Base-by-base conservation (phyloP, 2,888 invertebrate genomes). In the Leptinotarsa juncta region DNA sequence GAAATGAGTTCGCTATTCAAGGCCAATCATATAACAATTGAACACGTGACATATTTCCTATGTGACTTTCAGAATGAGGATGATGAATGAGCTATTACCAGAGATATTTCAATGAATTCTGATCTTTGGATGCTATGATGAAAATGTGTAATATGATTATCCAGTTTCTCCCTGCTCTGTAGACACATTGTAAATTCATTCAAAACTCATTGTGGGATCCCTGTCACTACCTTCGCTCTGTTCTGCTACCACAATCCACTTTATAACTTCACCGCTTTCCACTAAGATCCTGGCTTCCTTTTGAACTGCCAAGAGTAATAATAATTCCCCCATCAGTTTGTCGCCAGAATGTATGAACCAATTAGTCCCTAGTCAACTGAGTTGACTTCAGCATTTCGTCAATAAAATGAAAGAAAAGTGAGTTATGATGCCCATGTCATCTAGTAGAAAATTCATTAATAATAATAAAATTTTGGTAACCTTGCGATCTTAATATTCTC, bases 241-340 rank as follows among this genome's bases (percentile, higher is more conserved):
- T 50, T 80, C 75, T 74, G 20, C 50, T 72, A 82, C 82, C 82
- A 67, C 81, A 80, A 78, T 76, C 78, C 79, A 80, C 83, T 82
- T 82, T 83, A 83, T 82, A 80, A 80, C 80, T 69, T 82, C 82
- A 78, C 81, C 82, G 78, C 83, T 80, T 80, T 78, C 81, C 78
- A 81, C 81, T 78, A 79, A 83, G 82, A 81, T 81, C 82, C 80
- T 81, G 78, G 71, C 77, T 79, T 81, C 81, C 81, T 80, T 81
- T 81, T 80, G 76, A 79, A 80, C 79, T 79, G 78, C 71, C 78
- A 79, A 80, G 80, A 81, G 78, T 81, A 77, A 81, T 79, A 79
- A 79, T 78, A 78, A 81, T 77, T 80, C 71, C 73, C 71, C 72
- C 51, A 67, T 68, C 72, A 65, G 79, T 79, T 78, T 78, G 74